Evolutionary conservation across 2,113 vertebrate species (phyloP), one percentile per base, ranked within the genome.

Genomic region (Fukomys damarensis): DNA sequence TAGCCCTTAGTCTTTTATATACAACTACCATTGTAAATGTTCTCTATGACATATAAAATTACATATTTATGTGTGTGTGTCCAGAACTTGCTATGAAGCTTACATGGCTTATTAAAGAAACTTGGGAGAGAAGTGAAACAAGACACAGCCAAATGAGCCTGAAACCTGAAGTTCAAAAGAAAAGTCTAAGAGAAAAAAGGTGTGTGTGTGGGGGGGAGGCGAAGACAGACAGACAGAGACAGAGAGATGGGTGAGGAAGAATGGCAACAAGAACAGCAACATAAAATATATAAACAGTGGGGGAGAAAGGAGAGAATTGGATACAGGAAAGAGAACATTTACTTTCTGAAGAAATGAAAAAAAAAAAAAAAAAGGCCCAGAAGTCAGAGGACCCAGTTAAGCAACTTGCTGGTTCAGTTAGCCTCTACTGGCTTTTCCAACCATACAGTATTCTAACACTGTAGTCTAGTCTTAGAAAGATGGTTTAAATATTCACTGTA

Each of bases 401-500:
- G 89, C 96, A 84, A 84, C 16, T 80, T 52, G 5, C 54, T 61
- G 41, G 79, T 43, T 86, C 41, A n/a, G 14, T 6, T 86, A 59
- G 85, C 49, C 68, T 92, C 43, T 46, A 63, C n/a, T 30, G 38
- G 22, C 54, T 41, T 72, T 92, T 93, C 46, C 52, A 41, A 65
- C 8, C 30, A 30, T n/a, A n/a, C n/a, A 63, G 35, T 24, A 56
- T 70, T 63, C 87, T 58, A 97, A 96, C 86, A 46, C 26, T 28
- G 14, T 30, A 88, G 35, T 83, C 93, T 81, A 41, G 91, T 77
- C 61, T 96, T 95, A 91, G 96, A 98, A 98, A 96, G 94, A 97
- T 93, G 96, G 92, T 95, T 95, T 96, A 97, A 97, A 96, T 96
- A 96, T 97, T 96, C 94, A 63, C 92, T 97, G 97, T 95, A 97